phyloP scores from a whole-genome alignment of 2,888 invertebrate species.

The Lasioglossum malachurum region DNA sequence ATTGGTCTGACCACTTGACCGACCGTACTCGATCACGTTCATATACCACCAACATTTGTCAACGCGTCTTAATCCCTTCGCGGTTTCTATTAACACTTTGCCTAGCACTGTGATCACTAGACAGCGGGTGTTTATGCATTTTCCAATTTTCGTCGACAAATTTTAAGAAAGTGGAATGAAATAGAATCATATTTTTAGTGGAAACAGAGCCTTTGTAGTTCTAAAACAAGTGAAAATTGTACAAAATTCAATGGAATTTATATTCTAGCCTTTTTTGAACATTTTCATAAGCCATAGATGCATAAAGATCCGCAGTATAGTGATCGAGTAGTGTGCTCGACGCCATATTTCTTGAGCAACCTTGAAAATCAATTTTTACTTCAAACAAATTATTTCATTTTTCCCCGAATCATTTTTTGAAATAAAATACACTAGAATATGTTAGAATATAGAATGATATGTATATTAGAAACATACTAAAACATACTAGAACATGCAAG shows the following conservation, averaged over 20 bases:
- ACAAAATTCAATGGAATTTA: too few species aligned
- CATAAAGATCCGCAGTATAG: too few species aligned
- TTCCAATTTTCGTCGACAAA: too few species aligned
- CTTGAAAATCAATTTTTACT: not conserved
- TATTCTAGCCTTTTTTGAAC: too few species aligned
- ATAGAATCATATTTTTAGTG: too few species aligned
- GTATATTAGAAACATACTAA: too few species aligned
- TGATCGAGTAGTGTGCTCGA: not conserved
- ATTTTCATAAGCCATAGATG: too few species aligned
- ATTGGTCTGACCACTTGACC: conserved; percentile 33
- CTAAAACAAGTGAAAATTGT: too few species aligned
- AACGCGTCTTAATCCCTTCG: not conserved
- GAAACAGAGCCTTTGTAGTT: too few species aligned
- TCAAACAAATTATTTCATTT: not conserved
- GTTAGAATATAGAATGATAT: too few species aligned
- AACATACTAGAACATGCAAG: not conserved
- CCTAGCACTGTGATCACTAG: not conserved
- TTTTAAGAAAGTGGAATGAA: too few species aligned
- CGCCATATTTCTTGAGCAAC: not conserved
- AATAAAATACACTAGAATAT: not conserved
- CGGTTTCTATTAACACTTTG: not conserved
- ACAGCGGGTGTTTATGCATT: too few species aligned
- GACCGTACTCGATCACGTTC: not conserved
- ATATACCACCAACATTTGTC: not conserved
- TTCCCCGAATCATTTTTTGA: not conserved